Base-by-base conservation (phyloP, 2,888 invertebrate genomes). In the Xestia sexstrigata region DNA sequence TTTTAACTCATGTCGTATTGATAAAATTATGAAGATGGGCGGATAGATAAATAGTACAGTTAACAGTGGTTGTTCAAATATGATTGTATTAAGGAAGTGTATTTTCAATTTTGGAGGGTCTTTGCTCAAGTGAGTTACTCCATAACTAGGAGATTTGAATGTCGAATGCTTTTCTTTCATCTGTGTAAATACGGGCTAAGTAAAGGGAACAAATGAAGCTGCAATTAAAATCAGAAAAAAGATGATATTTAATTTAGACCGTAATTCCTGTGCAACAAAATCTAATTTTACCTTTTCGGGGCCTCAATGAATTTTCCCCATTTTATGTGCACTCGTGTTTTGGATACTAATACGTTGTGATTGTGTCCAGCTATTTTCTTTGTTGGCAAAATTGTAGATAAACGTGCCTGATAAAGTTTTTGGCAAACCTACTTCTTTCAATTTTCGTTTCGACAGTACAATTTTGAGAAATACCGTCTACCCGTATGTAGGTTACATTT, bases 341-440 rank as follows among this genome's bases (percentile, higher is more conserved):
- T 35, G 35, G 0, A 17, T 66, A 6, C 7, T n/a, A 77, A 26
- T 45, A 35, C 47, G 66, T 42, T 66, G 30, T 66, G 30, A 49
- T 66, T 52, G 42, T 65, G 45, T 72, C 60, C 49, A n/a, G 15
- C 3, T 23, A 52, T 78, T 63, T 30, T 52, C 13, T 63, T 69
- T 55, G 9, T 76, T 30, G 39, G 58, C 4, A 8, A 63, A 76
- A 23, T 35, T 70, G 35, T n/a, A 49, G 60, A 67, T 49, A 15
- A 70, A 70, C 52, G 26, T 76, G 70, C 26, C 13, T 49, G 66
- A 58, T 52, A 17, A 23, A 11, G 6, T 47, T 60, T 47, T 72
- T 60, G 49, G 42, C 78, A 67, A 45, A 39, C 4, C 30, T 49
- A 49, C 17, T 26, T 67, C 26, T 58, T 23, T 42, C 1, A 0